phyloP scores from a whole-genome alignment of 2,888 invertebrate genomes.

The Zelleria hepariella region DNA sequence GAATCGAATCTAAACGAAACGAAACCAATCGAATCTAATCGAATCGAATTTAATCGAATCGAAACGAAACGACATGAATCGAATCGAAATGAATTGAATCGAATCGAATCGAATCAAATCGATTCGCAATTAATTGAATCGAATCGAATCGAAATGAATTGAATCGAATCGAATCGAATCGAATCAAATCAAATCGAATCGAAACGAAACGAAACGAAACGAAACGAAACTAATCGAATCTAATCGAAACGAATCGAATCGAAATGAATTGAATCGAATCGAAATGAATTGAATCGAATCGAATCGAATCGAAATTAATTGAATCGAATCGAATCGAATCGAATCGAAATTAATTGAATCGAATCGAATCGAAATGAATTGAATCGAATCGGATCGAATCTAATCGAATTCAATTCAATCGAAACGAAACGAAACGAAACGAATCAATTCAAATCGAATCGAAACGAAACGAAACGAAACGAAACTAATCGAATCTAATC shows the following conservation, averaged over 20 bases:
- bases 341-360: no score
- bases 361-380: no score
- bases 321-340: no score
- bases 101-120: conserved; percentile 14
- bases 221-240: no score
- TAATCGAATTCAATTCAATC: no score
- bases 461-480: conserved; percentile 16
- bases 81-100: conserved; percentile 14
- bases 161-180: conserved; percentile 21
- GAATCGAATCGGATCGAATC: no score
- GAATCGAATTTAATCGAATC: conserved; percentile 19
- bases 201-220: conserved; percentile 20
- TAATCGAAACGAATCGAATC: no score
- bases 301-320: no score
- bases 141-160: conserved; percentile 17
- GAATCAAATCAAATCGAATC: conserved; percentile 17
- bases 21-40: conserved; percentile 18
- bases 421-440: no score
- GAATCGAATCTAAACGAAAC: conserved; percentile 19
- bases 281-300: conserved; percentile 19
- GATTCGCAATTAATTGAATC: conserved; percentile 14
- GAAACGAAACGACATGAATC: conserved; percentile 5
- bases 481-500: no score
- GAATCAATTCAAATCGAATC: conserved; percentile 16
- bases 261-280: conserved; percentile 18